Conservation (phyloP, 2,113 vertebrate genomes). For the Rostratula benghalensis region DNA sequence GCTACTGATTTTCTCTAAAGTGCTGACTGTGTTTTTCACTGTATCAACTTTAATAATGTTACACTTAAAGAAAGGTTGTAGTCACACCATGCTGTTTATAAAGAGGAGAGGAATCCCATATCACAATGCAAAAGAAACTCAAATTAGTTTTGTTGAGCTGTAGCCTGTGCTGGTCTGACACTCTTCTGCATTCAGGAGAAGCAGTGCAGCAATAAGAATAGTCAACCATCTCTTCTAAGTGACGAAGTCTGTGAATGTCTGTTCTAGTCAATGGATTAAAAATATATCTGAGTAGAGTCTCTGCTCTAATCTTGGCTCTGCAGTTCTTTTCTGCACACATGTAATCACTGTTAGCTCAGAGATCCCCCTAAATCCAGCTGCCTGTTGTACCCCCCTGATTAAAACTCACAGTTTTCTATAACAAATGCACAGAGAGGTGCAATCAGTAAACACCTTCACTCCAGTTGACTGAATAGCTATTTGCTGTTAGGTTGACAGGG, state of each 20-base stretch:
- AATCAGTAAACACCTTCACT: background rate
- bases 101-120: background rate
- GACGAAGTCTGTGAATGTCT: background rate
- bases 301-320: background rate
- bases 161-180: background rate
- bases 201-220: background rate
- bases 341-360: background rate
- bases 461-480: background rate
- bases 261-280: background rate
- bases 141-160: accelerated
- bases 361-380: background rate
- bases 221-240: background rate
- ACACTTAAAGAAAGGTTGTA: background rate
- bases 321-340: background rate
- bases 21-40: background rate
- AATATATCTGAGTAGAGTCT: background rate
- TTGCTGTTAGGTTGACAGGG: background rate
- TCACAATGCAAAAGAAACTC: background rate
- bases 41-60: background rate
- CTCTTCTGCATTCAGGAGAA: background rate
- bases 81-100: background rate
- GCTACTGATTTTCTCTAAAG: background rate
- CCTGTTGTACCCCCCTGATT: background rate
- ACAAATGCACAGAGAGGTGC: background rate
- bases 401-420: background rate